Evolutionary conservation across 2,797 vertebrate species (phyloP), one percentile per base, ranked within the genome.

Genomic region (Meriones psammophilus): DNA sequence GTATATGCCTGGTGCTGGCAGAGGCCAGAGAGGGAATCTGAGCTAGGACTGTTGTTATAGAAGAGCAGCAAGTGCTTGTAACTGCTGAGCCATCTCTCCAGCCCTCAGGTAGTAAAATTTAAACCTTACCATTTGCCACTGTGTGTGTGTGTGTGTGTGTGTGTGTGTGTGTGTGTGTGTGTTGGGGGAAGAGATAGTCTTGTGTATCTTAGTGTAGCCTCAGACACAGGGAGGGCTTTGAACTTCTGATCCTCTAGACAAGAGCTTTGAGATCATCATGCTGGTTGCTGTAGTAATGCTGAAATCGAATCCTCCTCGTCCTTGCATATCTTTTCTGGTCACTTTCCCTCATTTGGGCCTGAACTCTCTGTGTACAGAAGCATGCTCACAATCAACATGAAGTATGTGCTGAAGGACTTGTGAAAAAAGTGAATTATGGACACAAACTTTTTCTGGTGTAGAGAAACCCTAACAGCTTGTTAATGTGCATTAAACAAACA

Each of bases 401-500:
- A 22, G 8, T 36, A 30, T 10, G 10, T 33, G 12, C 28, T 56
- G 50, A 73, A 68, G 68, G 77, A 83, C 80, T 79, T 46, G 66
- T 17, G 30, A 18, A 84, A 73, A n/a, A 56, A 80, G 58, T 85
- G 26, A 80, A 85, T 94, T 84, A 30, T 69, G 58, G 69, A 66
- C 90, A 60, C 46, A 73, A 30, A 71, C 1, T 46, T 92, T 89
- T 92, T 90, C 86, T 89, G n/a, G 30, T 80, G 69, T 39, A 66
- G 10, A 50, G 71, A 39, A 93, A 88, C 60, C 74, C 22, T 58
- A 89, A 60, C 3, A 71, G 39, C 22, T 36, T 64, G 46, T 91
- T 36, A 18, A 74, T 62, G 26, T 64, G 85, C 78, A 60, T 92
- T 92, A 73, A 68, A 95, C 62, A 92, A 60, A 17, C 62, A 66